These are phyloP conservation scores for Oncorhynchus nerka DNA, from an alignment of 2,113 vertebrate species.

Conservation along the genomic window DNA sequence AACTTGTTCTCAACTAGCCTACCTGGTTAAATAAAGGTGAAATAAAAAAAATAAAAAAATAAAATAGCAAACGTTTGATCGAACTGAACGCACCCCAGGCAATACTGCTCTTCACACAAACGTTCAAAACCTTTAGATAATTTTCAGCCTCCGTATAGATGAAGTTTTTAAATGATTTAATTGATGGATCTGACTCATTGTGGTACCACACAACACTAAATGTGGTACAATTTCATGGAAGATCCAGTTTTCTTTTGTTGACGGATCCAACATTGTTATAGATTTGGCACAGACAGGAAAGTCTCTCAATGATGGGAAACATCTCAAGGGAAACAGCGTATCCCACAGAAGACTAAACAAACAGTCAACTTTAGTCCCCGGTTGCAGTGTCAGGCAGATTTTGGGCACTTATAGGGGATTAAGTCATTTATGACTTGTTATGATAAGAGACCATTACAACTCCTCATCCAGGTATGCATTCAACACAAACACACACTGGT, in stretches of 20 bases:
- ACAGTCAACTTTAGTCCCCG: slow-evolving; percentile 12
- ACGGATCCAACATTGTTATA: neutral
- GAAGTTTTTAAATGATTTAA: neutral
- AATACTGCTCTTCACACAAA: no score
- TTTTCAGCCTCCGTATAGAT: neutral
- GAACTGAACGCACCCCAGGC: no score
- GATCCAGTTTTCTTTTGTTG: neutral
- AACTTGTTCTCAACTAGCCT: no score
- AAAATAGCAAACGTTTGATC: no score
- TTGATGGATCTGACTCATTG: neutral
- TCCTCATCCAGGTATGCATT: slow-evolving; percentile 10
- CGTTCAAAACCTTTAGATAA: no score
- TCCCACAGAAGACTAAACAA: slow-evolving; percentile 16
- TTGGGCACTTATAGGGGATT: slow-evolving; percentile 22
- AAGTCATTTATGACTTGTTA: slow-evolving; percentile 43
- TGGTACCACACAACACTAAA: neutral
- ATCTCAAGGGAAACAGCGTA: slow-evolving; percentile 2
- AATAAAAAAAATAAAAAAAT: no score
- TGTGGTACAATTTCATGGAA: neutral
- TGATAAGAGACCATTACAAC: slow-evolving; percentile 29
- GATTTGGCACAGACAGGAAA: slow-evolving; percentile 7
- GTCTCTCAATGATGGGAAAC: slow-evolving; percentile 8
- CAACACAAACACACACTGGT: slow-evolving; percentile 25
- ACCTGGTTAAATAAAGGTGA: no score
- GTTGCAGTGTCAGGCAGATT: slow-evolving; percentile 22